Evolutionary conservation across 2,888 invertebrate species (phyloP).

Genomic region (Zaprionus bogoriensis): DNA sequence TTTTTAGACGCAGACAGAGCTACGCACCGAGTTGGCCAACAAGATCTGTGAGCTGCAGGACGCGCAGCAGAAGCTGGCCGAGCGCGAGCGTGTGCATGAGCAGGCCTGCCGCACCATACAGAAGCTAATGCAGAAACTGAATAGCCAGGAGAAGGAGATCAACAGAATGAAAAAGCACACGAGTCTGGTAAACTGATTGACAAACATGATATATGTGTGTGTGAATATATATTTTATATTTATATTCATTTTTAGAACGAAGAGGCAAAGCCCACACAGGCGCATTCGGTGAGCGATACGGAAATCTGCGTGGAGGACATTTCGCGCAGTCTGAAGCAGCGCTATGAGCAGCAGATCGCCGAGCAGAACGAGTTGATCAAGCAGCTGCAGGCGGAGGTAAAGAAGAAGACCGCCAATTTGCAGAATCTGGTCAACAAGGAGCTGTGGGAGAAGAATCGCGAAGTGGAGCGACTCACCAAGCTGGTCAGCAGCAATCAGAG

Average conservation of each 20-base stretch:
- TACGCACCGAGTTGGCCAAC: slow-evolving; percentile 78
- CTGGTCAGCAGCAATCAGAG: slow-evolving; percentile 58
- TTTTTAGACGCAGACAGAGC: slow-evolving; percentile 41
- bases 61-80: slow-evolving; percentile 72
- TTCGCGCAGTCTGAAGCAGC: slow-evolving; percentile 51
- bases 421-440: slow-evolving; percentile 85
- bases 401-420: slow-evolving; percentile 81
- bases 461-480: slow-evolving; percentile 84
- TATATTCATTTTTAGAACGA: slow-evolving; percentile 41
- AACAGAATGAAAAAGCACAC: slow-evolving; percentile 64
- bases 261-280: slow-evolving; percentile 5
- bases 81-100: slow-evolving; percentile 76
- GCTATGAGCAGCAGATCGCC: slow-evolving; percentile 58
- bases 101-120: slow-evolving; percentile 80
- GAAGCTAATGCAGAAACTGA: slow-evolving; percentile 77
- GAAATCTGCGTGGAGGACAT: slow-evolving; percentile 75
- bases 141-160: slow-evolving; percentile 77
- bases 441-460: slow-evolving; percentile 85
- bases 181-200: slow-evolving; percentile 20
- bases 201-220: no score
- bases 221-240: no score
- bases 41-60: slow-evolving; percentile 80
- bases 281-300: slow-evolving; percentile 70
- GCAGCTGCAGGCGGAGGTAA: slow-evolving; percentile 83
- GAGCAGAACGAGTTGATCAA: slow-evolving; percentile 85